Conservation (phyloP, 2,113 vertebrate genomes). For the Trichechus manatus region DNA sequence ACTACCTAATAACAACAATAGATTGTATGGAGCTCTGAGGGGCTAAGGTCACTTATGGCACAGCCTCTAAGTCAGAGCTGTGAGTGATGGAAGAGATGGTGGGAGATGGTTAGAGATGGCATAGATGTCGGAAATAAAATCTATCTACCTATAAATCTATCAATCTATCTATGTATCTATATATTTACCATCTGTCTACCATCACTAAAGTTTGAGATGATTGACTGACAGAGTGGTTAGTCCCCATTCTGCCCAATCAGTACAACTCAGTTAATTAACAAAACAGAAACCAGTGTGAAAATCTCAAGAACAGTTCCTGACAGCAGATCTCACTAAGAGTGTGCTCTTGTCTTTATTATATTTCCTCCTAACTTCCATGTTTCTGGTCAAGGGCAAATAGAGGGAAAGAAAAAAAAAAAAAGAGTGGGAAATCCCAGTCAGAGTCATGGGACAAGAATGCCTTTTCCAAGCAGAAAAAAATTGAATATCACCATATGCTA, state of each 20-base stretch:
- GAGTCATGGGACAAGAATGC: neutral
- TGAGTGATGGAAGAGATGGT: neutral
- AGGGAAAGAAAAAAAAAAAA: neutral
- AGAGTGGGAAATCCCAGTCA: rapidly evolving
- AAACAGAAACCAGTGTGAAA: neutral
- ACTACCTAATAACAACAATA: neutral
- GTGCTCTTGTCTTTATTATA: neutral
- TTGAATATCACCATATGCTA: neutral
- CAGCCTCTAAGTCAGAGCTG: neutral
- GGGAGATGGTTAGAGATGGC: neutral
- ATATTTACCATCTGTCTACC: neutral
- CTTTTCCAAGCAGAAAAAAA: neutral
- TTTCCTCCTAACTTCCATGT: neutral
- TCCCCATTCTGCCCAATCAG: neutral
- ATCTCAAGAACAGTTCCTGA: neutral
- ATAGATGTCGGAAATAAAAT: neutral
- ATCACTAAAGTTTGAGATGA: neutral
- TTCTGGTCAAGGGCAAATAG: neutral
- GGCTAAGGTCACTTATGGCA: neutral
- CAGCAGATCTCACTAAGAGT: neutral
- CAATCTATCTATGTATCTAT: neutral
- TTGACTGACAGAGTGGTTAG: neutral
- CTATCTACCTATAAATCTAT: neutral
- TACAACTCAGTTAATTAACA: neutral
- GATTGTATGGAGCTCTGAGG: neutral